These are phyloP conservation scores for Adelognathus sp. DNA, from an alignment of 2,888 invertebrate species.

Conservation along the genomic window DNA sequence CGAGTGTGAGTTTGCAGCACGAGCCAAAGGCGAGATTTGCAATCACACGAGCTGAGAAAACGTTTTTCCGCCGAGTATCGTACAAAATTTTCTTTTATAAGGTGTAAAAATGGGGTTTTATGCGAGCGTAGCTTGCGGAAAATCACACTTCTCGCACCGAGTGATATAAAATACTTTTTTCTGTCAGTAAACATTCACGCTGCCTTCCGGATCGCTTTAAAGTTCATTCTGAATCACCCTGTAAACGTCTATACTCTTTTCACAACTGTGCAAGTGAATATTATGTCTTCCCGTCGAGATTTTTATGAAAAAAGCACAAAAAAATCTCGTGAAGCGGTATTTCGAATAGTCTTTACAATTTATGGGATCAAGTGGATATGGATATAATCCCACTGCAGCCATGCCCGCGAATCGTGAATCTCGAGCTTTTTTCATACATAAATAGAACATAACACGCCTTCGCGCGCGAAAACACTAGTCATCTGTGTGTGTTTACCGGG, in stretches of 20 bases:
- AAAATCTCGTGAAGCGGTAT: constrained; percentile 8
- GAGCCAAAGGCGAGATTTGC: too few species aligned
- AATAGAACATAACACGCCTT: constrained; percentile 45
- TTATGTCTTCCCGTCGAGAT: neutral
- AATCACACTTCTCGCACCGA: too few species aligned
- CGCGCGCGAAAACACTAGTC: constrained; percentile 42
- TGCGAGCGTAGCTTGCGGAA: too few species aligned
- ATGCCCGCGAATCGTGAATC: constrained; percentile 43
- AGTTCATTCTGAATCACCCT: too few species aligned
- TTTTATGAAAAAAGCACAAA: neutral
- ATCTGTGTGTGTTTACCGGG: constrained; percentile 46
- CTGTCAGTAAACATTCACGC: too few species aligned
- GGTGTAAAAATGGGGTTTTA: too few species aligned
- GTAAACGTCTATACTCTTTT: neutral
- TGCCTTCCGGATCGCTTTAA: too few species aligned
- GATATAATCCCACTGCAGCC: constrained; percentile 39
- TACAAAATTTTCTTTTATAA: too few species aligned
- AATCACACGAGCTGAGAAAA: too few species aligned
- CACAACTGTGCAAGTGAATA: neutral
- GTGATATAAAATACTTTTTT: too few species aligned
- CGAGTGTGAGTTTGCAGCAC: too few species aligned
- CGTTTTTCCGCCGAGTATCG: too few species aligned
- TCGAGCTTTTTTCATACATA: constrained; percentile 53
- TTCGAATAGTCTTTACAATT: constrained; percentile 25
- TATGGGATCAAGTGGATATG: constrained; percentile 31